phyloP scores from a whole-genome alignment of 2,113 vertebrate species.

The Deroptyus accipitrinus region DNA sequence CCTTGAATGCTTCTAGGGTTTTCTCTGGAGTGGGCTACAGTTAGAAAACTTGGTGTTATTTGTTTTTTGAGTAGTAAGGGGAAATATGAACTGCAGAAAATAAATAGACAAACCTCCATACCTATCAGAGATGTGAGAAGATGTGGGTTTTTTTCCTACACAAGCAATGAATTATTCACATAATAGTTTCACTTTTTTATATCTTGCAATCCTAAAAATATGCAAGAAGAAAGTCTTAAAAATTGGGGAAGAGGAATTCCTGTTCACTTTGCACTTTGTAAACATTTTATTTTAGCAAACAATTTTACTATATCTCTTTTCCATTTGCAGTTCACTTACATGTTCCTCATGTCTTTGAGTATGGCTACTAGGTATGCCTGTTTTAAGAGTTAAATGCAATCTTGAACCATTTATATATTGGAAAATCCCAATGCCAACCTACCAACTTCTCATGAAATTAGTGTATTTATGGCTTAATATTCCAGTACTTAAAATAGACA shows the following conservation, averaged over 20 bases:
- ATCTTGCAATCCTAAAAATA: not conserved
- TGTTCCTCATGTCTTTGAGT: not conserved
- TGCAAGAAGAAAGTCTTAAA: not conserved
- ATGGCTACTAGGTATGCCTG: not conserved
- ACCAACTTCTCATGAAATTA: not conserved
- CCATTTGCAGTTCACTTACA: not conserved
- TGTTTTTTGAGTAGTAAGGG: not conserved
- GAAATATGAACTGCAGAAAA: not conserved
- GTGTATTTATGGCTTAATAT: not conserved
- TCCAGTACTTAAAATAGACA: not conserved
- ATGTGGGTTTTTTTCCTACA: not conserved
- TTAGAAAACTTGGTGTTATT: not conserved
- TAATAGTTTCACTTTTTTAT: not conserved
- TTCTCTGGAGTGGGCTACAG: not conserved
- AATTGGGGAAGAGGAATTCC: not conserved
- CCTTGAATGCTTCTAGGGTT: not conserved
- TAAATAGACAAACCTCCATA: not conserved
- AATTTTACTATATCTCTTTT: not conserved
- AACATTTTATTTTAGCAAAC: not conserved
- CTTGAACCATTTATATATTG: not conserved
- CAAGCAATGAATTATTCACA: not conserved
- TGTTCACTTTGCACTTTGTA: not conserved
- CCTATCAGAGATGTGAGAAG: not conserved
- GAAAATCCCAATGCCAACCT: not conserved
- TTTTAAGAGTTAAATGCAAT: not conserved